Evolutionary conservation across 2,797 vertebrate species (phyloP).

Genomic region (Scarus forsteni): DNA sequence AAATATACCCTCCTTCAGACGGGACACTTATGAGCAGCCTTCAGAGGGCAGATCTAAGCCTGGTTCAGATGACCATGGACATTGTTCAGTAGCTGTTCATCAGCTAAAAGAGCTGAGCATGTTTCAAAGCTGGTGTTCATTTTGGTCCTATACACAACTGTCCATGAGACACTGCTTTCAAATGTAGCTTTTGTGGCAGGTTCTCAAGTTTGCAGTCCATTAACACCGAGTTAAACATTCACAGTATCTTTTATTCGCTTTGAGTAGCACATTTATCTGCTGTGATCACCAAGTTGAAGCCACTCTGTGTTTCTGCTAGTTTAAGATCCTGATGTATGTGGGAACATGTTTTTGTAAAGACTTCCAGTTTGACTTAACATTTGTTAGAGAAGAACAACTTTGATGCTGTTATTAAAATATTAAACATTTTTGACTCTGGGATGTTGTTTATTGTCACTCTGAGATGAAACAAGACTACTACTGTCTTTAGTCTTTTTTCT

Average conservation of each 20-base stretch:
- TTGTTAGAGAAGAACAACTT: constrained; percentile 39
- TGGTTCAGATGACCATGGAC: neutral
- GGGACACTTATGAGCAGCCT: constrained; percentile 81
- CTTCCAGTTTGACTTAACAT: constrained; percentile 41
- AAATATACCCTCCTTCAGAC: constrained; percentile 92
- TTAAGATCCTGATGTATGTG: constrained; percentile 18
- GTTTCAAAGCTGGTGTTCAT: constrained; percentile 1
- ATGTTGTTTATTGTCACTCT: constrained; percentile 27
- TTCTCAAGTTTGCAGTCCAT: constrained; percentile 14
- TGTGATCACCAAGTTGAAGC: constrained; percentile 5
- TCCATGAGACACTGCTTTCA: neutral
- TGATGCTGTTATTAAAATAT: constrained; percentile 48
- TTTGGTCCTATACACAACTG: neutral
- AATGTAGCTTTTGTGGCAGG: neutral
- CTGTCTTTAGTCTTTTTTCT: no score
- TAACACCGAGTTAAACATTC: no score
- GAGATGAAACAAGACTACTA: constrained; percentile 3
- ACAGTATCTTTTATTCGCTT: no score
- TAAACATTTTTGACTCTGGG: constrained; percentile 46
- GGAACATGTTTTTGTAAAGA: neutral
- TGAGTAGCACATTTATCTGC: neutral
- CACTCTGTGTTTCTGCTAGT: constrained; percentile 5
- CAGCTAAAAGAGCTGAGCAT: constrained; percentile 4
- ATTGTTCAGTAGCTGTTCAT: constrained; percentile 4
- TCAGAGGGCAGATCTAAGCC: neutral